Conservation (phyloP, 2,797 vertebrate species). For the Pachyuromys duprasi region DNA sequence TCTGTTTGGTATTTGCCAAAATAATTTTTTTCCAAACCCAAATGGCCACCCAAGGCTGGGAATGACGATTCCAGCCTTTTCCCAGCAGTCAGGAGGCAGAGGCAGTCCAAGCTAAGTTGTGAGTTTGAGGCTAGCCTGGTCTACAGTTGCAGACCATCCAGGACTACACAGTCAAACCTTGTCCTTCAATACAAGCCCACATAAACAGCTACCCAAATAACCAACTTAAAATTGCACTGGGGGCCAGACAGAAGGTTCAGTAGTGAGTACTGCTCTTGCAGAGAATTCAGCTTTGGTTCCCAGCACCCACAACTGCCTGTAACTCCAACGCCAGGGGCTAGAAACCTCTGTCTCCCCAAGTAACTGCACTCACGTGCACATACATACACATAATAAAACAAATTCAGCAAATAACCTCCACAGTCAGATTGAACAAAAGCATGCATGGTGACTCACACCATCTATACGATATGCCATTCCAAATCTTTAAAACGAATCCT, state of each 20-base stretch:
- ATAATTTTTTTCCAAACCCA: neutral
- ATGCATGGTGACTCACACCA: rapidly evolving
- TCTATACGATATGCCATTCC: rapidly evolving
- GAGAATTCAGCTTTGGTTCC: neutral
- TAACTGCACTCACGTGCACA: neutral
- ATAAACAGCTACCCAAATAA: neutral
- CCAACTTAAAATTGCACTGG: neutral
- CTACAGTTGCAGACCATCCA: neutral
- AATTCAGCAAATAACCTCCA: neutral
- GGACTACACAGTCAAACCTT: neutral
- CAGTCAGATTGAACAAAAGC: neutral
- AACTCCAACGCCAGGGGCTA: neutral
- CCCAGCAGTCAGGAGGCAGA: neutral
- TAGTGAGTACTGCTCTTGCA: neutral
- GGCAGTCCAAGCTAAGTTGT: neutral
- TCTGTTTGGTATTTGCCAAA: neutral
- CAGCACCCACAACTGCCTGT: neutral
- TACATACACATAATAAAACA: neutral
- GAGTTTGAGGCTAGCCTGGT: no score
- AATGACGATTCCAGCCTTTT: neutral
- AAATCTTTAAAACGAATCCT: neutral
- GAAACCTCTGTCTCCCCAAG: neutral
- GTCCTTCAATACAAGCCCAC: neutral
- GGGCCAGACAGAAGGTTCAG: neutral
- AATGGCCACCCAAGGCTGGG: neutral